phyloP scores from a whole-genome alignment of 2,113 vertebrate genomes.

The Peromyscus leucopus region DNA sequence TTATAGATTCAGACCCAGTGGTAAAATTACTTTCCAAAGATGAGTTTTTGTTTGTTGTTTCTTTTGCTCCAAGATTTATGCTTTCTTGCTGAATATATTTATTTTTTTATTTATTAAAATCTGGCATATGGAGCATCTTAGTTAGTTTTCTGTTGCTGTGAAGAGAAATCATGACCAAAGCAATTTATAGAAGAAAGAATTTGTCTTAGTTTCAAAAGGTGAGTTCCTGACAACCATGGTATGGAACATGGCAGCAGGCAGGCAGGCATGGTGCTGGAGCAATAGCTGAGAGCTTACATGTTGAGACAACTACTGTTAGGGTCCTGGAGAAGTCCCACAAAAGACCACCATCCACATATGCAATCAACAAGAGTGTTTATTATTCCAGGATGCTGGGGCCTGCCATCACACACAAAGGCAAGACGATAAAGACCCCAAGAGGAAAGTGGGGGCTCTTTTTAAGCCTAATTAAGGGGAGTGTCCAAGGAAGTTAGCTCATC shows the following conservation, averaged over 20 bases:
- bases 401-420: no score
- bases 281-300: not conserved
- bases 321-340: no score
- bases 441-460: no score
- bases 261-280: not conserved
- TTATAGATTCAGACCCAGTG: conserved; percentile 48
- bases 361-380: no score
- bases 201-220: not conserved
- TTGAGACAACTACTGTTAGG: no score
- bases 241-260: not conserved
- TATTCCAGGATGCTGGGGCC: no score
- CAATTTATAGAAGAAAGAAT: not conserved
- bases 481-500: no score
- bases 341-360: no score
- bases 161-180: not conserved
- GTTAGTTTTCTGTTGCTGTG: not conserved
- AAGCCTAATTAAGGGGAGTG: no score
- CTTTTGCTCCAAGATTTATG: not conserved
- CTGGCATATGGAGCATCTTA: not conserved
- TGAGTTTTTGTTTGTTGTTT: conserved; percentile 61
- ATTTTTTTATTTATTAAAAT: not conserved
- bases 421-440: no score
- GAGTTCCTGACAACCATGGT: not conserved
- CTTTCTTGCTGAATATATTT: not conserved
- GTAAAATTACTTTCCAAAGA: conserved; percentile 65